Conservation (phyloP, 92 coral and sea anemone genomes). For the Actinernus sp. region DNA sequence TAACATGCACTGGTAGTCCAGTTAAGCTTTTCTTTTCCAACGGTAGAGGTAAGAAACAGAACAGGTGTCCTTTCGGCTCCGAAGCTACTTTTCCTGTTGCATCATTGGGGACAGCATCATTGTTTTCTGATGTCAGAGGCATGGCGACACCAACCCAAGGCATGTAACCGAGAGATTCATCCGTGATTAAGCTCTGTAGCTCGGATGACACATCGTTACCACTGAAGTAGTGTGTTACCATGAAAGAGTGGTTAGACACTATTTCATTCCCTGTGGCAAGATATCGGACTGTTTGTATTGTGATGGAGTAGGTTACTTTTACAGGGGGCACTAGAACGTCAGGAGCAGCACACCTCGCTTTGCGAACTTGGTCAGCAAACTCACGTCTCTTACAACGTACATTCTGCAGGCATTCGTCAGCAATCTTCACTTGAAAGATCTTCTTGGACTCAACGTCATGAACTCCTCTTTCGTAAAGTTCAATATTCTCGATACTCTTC, state of each 20-base stretch:
- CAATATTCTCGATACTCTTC: constrained; percentile 65
- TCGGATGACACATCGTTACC: constrained; percentile 38
- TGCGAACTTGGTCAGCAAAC: constrained; percentile 36
- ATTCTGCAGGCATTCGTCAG: constrained; percentile 42
- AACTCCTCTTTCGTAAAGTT: constrained; percentile 52
- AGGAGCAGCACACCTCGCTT: neutral
- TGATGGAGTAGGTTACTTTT: constrained; percentile 43
- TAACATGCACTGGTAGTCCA: constrained; percentile 84
- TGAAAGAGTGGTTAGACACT: constrained; percentile 22
- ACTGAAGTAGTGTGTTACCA: constrained; percentile 62
- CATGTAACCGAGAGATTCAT: constrained; percentile 61
- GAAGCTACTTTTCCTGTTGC: too few species aligned
- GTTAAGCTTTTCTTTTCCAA: constrained; percentile 71
- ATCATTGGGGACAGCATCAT: too few species aligned
- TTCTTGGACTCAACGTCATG: constrained; percentile 14
- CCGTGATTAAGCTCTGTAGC: constrained; percentile 38
- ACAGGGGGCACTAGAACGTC: constrained; percentile 24
- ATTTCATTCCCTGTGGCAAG: neutral
- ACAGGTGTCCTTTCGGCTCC: constrained; percentile 65
- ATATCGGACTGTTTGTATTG: constrained; percentile 35
- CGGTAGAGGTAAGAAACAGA: constrained; percentile 80
- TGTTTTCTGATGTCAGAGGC: too few species aligned
- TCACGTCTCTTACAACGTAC: constrained; percentile 60
- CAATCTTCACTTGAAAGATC: constrained; percentile 71
- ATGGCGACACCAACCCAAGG: constrained; percentile 91